phyloP scores from a whole-genome alignment of 2,113 vertebrate species.

The Forbesichthys agassizii region DNA sequence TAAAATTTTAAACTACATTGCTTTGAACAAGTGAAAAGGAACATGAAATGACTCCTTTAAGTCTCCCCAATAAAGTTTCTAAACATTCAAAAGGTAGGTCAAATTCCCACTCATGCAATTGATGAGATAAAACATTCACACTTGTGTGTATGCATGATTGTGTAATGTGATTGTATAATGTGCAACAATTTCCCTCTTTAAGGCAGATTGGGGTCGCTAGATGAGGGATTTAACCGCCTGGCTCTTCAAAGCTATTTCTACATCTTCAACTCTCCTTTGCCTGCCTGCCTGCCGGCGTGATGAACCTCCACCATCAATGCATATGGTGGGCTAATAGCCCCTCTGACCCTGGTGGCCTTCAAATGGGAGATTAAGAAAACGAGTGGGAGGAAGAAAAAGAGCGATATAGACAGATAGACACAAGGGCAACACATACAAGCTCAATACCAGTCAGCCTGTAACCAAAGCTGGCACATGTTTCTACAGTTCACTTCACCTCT shows the following conservation, averaged over 20 bases:
- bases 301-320: conserved; percentile 27
- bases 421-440: not conserved
- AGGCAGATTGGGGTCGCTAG: conserved; percentile 35
- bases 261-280: not conserved
- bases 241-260: not conserved
- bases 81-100: too few species aligned
- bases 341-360: conserved; percentile 31
- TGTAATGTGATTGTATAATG: too few species aligned
- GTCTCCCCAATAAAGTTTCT: too few species aligned
- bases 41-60: too few species aligned
- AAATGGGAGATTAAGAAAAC: conserved; percentile 20
- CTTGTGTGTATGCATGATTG: not conserved
- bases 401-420: conserved; percentile 7
- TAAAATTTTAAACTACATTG: too few species aligned
- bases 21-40: too few species aligned
- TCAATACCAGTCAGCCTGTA: not conserved
- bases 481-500: not conserved
- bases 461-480: not conserved
- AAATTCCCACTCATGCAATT: not conserved
- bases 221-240: conserved; percentile 35
- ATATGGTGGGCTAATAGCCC: conserved; percentile 26
- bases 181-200: not conserved
- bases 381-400: conserved; percentile 7
- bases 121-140: not conserved
- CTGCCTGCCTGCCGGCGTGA: conserved; percentile 12